phyloP scores from a whole-genome alignment of 1,140 invertebrate genomes.

The Antheraea mylitta region DNA sequence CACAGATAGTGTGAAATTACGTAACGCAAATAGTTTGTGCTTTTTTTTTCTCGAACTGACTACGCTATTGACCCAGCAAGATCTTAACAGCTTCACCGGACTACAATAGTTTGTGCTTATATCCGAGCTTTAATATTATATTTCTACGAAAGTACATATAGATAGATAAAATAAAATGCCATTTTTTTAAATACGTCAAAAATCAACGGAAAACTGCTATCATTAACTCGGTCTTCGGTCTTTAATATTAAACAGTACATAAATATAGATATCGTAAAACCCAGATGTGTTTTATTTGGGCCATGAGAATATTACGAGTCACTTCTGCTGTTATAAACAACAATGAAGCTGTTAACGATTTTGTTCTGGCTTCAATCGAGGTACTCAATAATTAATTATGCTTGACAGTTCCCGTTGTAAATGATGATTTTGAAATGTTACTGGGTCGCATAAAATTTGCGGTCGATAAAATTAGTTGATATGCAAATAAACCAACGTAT shows the following conservation, averaged over 20 bases:
- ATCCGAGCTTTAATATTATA: no score
- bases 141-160: no score
- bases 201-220: no score
- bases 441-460: background rate
- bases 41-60: no score
- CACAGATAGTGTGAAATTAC: no score
- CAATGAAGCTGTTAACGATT: constrained; percentile 25
- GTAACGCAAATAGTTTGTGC: no score
- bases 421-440: background rate
- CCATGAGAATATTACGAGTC: constrained; percentile 2
- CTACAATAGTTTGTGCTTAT: no score
- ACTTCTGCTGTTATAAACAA: constrained; percentile 22
- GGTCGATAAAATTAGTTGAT: background rate
- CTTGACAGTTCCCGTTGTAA: background rate
- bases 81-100: no score
- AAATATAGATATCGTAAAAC: background rate
- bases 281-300: background rate
- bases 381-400: constrained; percentile 20
- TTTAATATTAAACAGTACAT: background rate
- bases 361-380: constrained; percentile 22
- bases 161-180: no score
- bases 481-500: background rate
- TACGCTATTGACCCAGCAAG: no score
- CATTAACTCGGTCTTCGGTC: no score
- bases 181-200: no score